These are phyloP conservation scores for Thereva nobilitata DNA, from an alignment of 2,888 invertebrate genomes.

Conservation along the genomic window DNA sequence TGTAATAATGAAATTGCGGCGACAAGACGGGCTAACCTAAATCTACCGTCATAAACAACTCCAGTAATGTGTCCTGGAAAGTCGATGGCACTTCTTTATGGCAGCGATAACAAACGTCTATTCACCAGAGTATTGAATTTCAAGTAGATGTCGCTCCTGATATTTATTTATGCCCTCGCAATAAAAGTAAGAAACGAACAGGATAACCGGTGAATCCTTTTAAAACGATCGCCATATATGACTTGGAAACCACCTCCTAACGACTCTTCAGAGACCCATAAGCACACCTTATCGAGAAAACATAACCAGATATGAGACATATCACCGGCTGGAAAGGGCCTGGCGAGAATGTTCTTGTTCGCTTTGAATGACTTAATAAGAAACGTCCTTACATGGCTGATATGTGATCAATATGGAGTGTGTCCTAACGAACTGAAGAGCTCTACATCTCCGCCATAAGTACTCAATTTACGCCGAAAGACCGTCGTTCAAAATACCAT, in stretches of 20 bases:
- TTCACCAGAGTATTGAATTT: too few relatives aligned
- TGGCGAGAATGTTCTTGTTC: slow-evolving; percentile 5
- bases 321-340: slow-evolving; percentile 15
- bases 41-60: too few relatives aligned
- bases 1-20: too few relatives aligned
- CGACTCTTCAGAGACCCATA: slow-evolving; percentile 25
- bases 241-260: slow-evolving; percentile 25
- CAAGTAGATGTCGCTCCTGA: slow-evolving; percentile 5
- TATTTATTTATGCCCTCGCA: slow-evolving; percentile 24
- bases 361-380: slow-evolving; percentile 22
- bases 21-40: too few relatives aligned
- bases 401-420: slow-evolving; percentile 31
- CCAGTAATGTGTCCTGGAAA: too few relatives aligned
- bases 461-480: slow-evolving; percentile 22
- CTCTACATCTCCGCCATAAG: slow-evolving; percentile 7
- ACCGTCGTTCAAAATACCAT: slow-evolving; percentile 23
- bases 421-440: slow-evolving; percentile 20
- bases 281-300: slow-evolving; percentile 28
- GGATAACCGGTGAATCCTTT: slow-evolving; percentile 26
- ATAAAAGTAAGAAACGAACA: slow-evolving; percentile 27
- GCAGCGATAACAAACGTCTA: too few relatives aligned
- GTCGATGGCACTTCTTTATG: too few relatives aligned
- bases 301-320: slow-evolving; percentile 23
- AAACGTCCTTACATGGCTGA: slow-evolving; percentile 13
- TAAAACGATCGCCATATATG: background rate